These are phyloP conservation scores for Callaeas wilsoni DNA, from an alignment of 2,113 vertebrate species.

Conservation along the genomic window DNA sequence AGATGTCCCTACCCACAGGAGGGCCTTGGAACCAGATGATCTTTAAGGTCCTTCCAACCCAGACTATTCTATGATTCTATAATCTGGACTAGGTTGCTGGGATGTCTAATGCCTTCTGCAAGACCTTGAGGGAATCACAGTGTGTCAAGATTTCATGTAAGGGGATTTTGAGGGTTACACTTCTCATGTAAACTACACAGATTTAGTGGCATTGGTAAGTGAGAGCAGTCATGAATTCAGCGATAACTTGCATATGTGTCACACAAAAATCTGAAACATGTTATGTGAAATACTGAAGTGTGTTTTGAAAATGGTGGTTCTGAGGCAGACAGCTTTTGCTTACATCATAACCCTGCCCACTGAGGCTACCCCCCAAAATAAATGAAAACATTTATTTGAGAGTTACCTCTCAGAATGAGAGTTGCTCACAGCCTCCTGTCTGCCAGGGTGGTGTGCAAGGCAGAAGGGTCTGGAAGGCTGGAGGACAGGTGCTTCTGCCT, in stretches of 20 bases:
- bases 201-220: not conserved
- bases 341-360: not conserved
- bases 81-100: not conserved
- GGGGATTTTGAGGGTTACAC: not conserved
- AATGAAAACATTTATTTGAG: not conserved
- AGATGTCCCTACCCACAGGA: not conserved
- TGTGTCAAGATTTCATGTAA: not conserved
- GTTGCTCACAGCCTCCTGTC: not conserved
- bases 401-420: not conserved
- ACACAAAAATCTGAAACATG: not conserved
- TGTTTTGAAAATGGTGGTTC: not conserved
- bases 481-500: not conserved
- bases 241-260: not conserved
- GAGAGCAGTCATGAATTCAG: not conserved
- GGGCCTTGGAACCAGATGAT: not conserved
- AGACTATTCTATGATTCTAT: not conserved
- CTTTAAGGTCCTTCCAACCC: not conserved
- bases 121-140: not conserved
- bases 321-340: not conserved
- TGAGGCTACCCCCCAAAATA: not conserved
- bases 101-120: not conserved
- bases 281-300: accelerated
- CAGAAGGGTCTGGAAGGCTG: not conserved
- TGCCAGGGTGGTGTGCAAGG: not conserved
- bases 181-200: not conserved